phyloP scores from a whole-genome alignment of 2,797 vertebrate species.

The Danio albolineatus region DNA sequence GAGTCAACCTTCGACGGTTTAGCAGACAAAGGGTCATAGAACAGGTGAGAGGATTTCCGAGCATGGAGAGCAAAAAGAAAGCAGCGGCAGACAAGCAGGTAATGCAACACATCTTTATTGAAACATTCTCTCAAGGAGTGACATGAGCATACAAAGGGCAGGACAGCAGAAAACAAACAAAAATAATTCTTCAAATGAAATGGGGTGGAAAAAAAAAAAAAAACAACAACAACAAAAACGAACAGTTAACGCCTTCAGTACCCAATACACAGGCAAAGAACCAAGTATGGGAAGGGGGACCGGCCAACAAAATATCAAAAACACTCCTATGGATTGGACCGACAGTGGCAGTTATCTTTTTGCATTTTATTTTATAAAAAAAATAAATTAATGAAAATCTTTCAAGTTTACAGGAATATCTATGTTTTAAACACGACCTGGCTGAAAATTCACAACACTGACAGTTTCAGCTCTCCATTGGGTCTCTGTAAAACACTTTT shows the following conservation, averaged over 20 bases:
- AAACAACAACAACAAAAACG: neutral
- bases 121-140: constrained; percentile 85
- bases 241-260: constrained; percentile 50
- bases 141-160: constrained; percentile 81
- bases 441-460: constrained; percentile 75
- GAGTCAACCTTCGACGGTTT: constrained; percentile 13
- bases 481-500: constrained; percentile 74
- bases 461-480: constrained; percentile 76
- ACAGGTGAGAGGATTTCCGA: constrained; percentile 47
- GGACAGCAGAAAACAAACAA: constrained; percentile 48
- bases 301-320: constrained; percentile 65
- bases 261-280: constrained; percentile 50
- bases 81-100: constrained; percentile 67
- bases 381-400: constrained; percentile 90
- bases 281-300: constrained; percentile 38
- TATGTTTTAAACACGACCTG: constrained; percentile 78
- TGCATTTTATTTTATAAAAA: constrained; percentile 88
- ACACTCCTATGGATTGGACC: constrained; percentile 72
- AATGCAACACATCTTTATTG: constrained; percentile 88
- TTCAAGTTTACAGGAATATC: constrained; percentile 90
- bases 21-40: constrained; percentile 34
- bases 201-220: constrained; percentile 33
- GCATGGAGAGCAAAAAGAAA: constrained; percentile 50
- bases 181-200: constrained; percentile 63
- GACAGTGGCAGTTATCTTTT: constrained; percentile 82